phyloP scores from a whole-genome alignment of 2,113 vertebrate genomes.

The Strigops habroptila region DNA sequence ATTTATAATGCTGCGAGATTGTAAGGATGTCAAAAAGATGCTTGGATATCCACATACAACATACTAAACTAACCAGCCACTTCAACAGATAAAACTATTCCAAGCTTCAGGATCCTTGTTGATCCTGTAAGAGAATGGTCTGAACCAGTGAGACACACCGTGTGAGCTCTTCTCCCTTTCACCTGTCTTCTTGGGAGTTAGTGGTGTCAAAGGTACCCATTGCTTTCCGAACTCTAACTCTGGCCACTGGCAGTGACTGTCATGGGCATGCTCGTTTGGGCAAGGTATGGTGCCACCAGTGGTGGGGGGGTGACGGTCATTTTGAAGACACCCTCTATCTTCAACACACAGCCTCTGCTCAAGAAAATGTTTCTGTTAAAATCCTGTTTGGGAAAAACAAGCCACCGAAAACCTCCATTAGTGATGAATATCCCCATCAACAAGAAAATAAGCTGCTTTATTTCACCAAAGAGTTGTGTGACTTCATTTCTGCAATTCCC shows the following conservation, averaged over 20 bases:
- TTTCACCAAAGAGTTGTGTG: not conserved
- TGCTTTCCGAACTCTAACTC: not conserved
- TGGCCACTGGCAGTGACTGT: not conserved
- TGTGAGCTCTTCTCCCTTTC: not conserved
- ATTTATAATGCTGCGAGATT: not conserved
- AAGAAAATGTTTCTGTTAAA: not conserved
- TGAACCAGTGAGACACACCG: not conserved
- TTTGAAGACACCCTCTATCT: not conserved
- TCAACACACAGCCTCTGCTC: not conserved
- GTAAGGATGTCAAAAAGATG: not conserved
- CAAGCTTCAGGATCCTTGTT: not conserved
- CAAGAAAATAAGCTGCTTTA: not conserved
- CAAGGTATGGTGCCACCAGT: not conserved
- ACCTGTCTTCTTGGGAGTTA: not conserved
- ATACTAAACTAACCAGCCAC: not conserved
- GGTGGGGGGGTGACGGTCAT: fast-evolving
- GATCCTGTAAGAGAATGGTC: not conserved
- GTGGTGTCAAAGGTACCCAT: not conserved
- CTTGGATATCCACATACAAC: not conserved
- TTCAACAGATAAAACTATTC: not conserved
- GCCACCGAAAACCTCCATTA: not conserved
- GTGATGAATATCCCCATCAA: not conserved
- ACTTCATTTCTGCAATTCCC: not conserved
- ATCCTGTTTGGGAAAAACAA: not conserved
- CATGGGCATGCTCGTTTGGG: not conserved